Evolutionary conservation across 23 tunicate genomes (phyloP).

Genomic region (Diplosoma virens): DNA sequence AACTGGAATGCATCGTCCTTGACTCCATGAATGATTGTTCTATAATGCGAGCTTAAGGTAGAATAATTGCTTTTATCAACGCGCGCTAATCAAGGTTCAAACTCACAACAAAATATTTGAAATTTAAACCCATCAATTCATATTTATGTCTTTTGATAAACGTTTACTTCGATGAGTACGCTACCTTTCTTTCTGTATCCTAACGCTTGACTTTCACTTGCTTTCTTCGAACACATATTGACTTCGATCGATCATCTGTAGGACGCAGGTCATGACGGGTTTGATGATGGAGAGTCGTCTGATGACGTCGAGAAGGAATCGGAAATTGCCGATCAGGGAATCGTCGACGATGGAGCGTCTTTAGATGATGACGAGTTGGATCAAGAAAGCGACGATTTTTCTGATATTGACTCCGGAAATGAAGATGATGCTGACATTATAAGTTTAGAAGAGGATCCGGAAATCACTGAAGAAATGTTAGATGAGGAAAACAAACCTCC

Average conservation of each 20-base stretch:
- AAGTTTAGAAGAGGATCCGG: constrained; percentile 20
- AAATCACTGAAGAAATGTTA: not conserved
- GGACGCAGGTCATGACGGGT: not conserved
- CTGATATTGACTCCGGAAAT: constrained; percentile 63
- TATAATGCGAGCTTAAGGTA: too few relatives aligned
- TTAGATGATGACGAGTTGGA: constrained; percentile 37
- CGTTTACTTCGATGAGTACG: not conserved
- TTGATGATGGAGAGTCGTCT: not conserved
- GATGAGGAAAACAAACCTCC: constrained; percentile 6
- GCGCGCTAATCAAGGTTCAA: too few relatives aligned
- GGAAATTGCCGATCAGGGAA: constrained; percentile 46
- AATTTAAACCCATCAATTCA: too few relatives aligned
- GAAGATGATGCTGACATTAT: constrained; percentile 42
- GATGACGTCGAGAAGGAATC: constrained; percentile 20
- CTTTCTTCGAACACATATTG: too few relatives aligned
- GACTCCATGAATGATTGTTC: too few relatives aligned
- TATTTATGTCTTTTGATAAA: not conserved
- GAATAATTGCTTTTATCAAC: too few relatives aligned
- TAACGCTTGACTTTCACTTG: too few relatives aligned
- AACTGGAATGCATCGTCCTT: too few relatives aligned
- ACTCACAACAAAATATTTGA: too few relatives aligned
- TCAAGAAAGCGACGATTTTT: constrained; percentile 30
- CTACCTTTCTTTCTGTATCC: not conserved
- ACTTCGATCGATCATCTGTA: too few relatives aligned
- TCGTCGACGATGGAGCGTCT: constrained; percentile 50